Evolutionary conservation across 2,113 vertebrate species (phyloP).

Genomic region (Odobenus rosmarus): DNA sequence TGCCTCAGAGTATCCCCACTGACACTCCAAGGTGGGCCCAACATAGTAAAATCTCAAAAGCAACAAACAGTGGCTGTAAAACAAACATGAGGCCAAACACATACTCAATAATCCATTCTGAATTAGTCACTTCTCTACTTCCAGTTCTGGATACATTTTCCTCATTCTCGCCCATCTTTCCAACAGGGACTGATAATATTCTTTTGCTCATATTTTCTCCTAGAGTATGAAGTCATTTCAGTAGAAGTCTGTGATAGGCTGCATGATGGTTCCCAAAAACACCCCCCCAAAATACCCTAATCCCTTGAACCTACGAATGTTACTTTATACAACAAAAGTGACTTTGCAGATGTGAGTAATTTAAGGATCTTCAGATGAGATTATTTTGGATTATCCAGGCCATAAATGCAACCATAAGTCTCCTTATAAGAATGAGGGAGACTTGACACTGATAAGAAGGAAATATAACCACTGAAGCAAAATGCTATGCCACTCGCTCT

Average conservation of each 20-base stretch:
- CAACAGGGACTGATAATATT: background rate
- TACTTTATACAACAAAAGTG: background rate
- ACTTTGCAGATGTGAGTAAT: background rate
- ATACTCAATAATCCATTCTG: background rate
- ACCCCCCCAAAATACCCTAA: background rate
- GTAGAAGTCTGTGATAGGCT: background rate
- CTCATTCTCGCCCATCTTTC: background rate
- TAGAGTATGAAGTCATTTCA: background rate
- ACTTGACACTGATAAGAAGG: background rate
- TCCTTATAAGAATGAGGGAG: background rate
- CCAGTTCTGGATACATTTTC: background rate
- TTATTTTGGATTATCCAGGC: background rate
- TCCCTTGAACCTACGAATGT: background rate
- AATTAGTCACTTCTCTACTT: background rate
- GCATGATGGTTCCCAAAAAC: background rate
- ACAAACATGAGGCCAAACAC: background rate
- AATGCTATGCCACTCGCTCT: background rate
- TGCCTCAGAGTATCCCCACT: background rate
- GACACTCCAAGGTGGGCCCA: background rate
- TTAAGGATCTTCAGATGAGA: background rate
- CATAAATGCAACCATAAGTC: background rate
- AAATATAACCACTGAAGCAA: background rate
- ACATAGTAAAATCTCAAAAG: background rate
- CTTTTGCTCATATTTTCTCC: background rate
- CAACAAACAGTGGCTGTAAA: background rate